phyloP scores from a whole-genome alignment of 2,888 invertebrate genomes.

The Cheilosia vulpina region DNA sequence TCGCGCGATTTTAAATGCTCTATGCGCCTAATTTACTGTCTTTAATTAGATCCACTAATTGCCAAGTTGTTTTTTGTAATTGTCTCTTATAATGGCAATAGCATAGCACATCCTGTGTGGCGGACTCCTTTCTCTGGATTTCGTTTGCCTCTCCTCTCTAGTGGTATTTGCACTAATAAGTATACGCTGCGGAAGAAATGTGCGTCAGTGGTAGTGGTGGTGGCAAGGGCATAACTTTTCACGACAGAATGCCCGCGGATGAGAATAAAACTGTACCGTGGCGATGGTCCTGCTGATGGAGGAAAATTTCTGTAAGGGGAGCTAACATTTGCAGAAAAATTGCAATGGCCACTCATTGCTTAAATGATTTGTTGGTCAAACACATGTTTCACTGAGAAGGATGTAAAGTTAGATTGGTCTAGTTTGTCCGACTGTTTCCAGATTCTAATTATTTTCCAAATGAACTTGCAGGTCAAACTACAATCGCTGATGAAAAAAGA shows the following conservation, averaged over 20 bases:
- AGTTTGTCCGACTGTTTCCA: too few species aligned
- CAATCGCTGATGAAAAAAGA: too few species aligned
- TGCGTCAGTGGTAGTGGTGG: slow-evolving; percentile 7
- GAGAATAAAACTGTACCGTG: slow-evolving; percentile 27
- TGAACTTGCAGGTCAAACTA: too few species aligned
- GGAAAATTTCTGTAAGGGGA: neutral
- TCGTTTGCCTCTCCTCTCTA: slow-evolving; percentile 24
- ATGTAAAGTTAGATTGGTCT: too few species aligned
- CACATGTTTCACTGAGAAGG: slow-evolving; percentile 6
- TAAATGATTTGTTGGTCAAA: slow-evolving; percentile 10
- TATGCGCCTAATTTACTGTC: slow-evolving; percentile 78
- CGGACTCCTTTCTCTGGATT: slow-evolving; percentile 23
- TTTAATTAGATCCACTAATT: slow-evolving; percentile 80
- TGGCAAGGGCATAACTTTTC: slow-evolving; percentile 62
- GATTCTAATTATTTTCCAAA: too few species aligned
- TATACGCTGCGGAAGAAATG: slow-evolving; percentile 2
- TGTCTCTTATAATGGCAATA: slow-evolving; percentile 75
- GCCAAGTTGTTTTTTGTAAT: slow-evolving; percentile 78
- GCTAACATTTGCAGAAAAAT: neutral
- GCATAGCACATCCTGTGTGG: slow-evolving; percentile 70
- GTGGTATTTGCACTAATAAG: slow-evolving; percentile 54
- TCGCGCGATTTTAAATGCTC: slow-evolving; percentile 74
- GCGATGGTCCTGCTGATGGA: slow-evolving; percentile 1
- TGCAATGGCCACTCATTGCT: neutral
- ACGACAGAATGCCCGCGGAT: slow-evolving; percentile 51